Base-by-base conservation (phyloP, 2,797 vertebrate genomes). In the Sardinella longiceps region DNA sequence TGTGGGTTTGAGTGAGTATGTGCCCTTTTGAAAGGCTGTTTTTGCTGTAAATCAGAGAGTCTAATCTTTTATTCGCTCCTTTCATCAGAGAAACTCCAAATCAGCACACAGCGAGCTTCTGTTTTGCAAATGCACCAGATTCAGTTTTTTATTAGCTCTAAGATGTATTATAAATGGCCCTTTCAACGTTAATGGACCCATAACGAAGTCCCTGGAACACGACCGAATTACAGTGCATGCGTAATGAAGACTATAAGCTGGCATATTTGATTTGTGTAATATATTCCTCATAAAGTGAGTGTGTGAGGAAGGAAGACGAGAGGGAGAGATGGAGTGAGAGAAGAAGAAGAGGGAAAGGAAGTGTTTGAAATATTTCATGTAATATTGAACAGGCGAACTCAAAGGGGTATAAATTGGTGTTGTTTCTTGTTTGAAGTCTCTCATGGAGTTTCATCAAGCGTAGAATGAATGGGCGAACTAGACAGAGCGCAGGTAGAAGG, bases 151-250 rank as follows among this genome's bases (percentile, higher is more conserved):
- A 93, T 95, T 94, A 92, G 90, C 90, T 93, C 90, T 94, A 94
- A 95, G 93, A 95, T 95, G 93, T 95, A 94, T 96, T 92, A 96
- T 96, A 94, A 94, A 96, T 95, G 94, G 90, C 90, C 90, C 91
- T 94, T 96, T 96, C 93, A 95, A 91, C 95, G 93, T 94, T 94
- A 95, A 95, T 94, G 93, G 94, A 89, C 86, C 88, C 89, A 92
- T 95, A 95, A 95, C 95, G 92, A 94, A 94, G 92, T 92, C 93
- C 92, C 92, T 89, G 92, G 93, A 90, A 93, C 89, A 90, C 81
- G 56, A 89, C 87, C 91, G 91, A 93, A 93, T 93, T 94, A 92
- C 87, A 83, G 37, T 90, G 85, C 90, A 92, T 90, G 89, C 91
- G 92, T 94, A 94, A 94, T 93, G 93, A 95, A 93, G 91, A 91